phyloP scores from a whole-genome alignment of 2,888 invertebrate species.

The Mamestra brassicae region DNA sequence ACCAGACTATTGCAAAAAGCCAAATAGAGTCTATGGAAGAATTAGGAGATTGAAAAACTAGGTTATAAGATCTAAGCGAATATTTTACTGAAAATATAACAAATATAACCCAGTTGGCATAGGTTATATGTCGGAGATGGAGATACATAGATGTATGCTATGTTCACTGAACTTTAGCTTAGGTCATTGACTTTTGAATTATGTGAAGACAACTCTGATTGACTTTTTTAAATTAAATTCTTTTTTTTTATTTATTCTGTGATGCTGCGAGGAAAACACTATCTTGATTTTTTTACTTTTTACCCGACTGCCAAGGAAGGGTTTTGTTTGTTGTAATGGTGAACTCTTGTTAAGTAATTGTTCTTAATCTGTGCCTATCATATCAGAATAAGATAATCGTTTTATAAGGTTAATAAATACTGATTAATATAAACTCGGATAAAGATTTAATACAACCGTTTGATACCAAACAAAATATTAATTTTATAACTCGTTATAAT shows the following conservation, averaged over 20 bases:
- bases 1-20: constrained; percentile 46
- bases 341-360: too few relatives aligned
- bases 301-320: too few relatives aligned
- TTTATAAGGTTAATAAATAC: too few relatives aligned
- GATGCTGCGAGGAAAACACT: too few relatives aligned
- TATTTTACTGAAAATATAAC: constrained; percentile 46
- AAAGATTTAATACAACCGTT: too few relatives aligned
- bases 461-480: not conserved
- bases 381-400: too few relatives aligned
- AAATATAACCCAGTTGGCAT: constrained; percentile 52
- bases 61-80: constrained; percentile 39
- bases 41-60: constrained; percentile 38
- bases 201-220: constrained; percentile 8
- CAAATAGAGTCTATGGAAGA: constrained; percentile 37
- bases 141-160: constrained; percentile 9
- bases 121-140: constrained; percentile 6
- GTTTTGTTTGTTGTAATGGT: too few relatives aligned
- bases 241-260: not conserved
- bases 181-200: constrained; percentile 21
- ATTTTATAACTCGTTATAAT: too few relatives aligned
- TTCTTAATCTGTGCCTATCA: too few relatives aligned
- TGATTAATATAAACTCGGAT: too few relatives aligned
- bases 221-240: not conserved
- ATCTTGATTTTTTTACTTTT: too few relatives aligned
- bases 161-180: constrained; percentile 13